These are phyloP conservation scores for Ditylenchus weischeri DNA, from an alignment of 2,888 invertebrate species.

Conservation along the genomic window DNA sequence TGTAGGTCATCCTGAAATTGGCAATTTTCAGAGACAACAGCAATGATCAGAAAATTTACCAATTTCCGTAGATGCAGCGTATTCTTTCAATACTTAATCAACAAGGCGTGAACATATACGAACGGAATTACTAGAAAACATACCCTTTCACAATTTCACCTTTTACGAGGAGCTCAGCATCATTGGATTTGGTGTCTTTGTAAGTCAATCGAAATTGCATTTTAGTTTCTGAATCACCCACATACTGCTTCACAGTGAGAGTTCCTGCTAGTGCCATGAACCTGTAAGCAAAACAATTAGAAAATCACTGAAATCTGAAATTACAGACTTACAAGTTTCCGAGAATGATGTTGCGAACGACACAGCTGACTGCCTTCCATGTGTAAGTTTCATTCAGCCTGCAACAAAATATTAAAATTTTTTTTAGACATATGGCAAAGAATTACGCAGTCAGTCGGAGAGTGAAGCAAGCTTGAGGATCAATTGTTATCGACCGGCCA, in stretches of 20 bases:
- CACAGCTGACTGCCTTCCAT: conserved; percentile 91
- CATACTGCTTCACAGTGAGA: conserved; percentile 62
- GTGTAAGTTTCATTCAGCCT: conserved; percentile 88
- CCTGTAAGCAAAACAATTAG: neutral
- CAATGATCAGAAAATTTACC: too few relatives aligned
- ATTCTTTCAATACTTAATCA: conserved; percentile 71
- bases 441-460: conserved; percentile 51
- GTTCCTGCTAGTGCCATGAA: conserved; percentile 58
- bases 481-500: conserved; percentile 89
- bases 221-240: conserved; percentile 61
- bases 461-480: conserved; percentile 75
- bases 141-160: too few relatives aligned
- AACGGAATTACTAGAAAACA: too few relatives aligned
- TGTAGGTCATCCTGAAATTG: too few relatives aligned
- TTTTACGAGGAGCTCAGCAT: conserved; percentile 1
- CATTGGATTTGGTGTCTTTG: conserved; percentile 73
- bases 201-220: conserved; percentile 73
- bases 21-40: too few relatives aligned
- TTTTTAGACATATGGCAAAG: neutral
- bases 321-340: conserved; percentile 90
- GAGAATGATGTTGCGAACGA: conserved; percentile 91
- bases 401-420: conserved; percentile 16
- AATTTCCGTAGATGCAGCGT: conserved; percentile 81
- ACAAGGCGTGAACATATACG: too few relatives aligned
- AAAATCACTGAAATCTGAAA: too few relatives aligned